Base-by-base conservation (phyloP, 2,797 vertebrate genomes). In the Tenualosa ilisha region DNA sequence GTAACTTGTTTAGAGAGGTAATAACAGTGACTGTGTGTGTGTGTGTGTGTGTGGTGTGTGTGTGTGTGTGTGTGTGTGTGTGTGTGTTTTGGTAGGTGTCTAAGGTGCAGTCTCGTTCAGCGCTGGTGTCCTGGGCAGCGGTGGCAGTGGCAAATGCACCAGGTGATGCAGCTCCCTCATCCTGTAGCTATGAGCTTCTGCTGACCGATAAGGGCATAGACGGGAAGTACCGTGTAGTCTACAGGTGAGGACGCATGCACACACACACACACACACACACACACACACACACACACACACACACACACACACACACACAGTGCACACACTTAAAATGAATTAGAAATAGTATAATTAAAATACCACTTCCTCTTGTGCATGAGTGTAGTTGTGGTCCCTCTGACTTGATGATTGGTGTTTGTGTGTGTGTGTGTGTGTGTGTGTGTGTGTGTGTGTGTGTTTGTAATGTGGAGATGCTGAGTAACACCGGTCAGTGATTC, bases 201-300 rank as follows among this genome's bases (percentile, higher is more conserved):
- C 95, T 97, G 90, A 96, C 96, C 0, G 97, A 97, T 87, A 96
- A 96, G 93, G 96, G 96, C 54, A 93, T 94, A 46, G 96, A 97
- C 79, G 95, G 96, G 85, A 97, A 96, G 83, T 97, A 96, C 92
- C 95, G 96, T 90, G 93, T 95, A 59, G 95, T 97, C 91, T 97
- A 97, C 96, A 96, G 97, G 59, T 22, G 7, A 13, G 22, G 0
- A 2, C n/a, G 6, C 49, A 15, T 26, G 6, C 61, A 56, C 24
- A 49, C 37, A 43, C 37, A 72, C 43, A 9, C 1, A 11, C 50
- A 24, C 75, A 79, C 50, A 51, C 50, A 51, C 50, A 51, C 11
- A 81, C 68, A 56, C 37, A 53, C 51, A 53, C 51, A 20, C 54
- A 8, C 49, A 11, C 37, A 9, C 50, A 51, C 50, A 51, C 50